Evolutionary conservation across 2,113 vertebrate genomes (phyloP).

Genomic region (Aix galericulata): DNA sequence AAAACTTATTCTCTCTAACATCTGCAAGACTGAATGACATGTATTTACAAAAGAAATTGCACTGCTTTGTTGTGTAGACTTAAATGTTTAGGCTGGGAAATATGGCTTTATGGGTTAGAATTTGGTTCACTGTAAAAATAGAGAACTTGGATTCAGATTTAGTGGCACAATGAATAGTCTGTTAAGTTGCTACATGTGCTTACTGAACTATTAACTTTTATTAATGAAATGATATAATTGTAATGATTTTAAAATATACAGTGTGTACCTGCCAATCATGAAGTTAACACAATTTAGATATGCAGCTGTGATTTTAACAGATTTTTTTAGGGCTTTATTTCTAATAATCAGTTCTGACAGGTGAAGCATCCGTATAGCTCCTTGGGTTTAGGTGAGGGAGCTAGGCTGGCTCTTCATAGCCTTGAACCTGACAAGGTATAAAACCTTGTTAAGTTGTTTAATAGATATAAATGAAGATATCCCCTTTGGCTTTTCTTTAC

Average conservation of each 20-base stretch:
- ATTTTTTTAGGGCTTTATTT: not conserved
- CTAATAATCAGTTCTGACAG: not conserved
- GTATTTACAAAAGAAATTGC: not conserved
- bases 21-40: not conserved
- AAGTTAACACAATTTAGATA: not conserved
- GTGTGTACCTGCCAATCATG: not conserved
- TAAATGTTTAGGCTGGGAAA: not conserved
- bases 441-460: not conserved
- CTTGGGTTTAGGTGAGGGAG: accelerated
- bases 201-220: not conserved
- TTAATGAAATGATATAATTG: not conserved
- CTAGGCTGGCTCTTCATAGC: not conserved
- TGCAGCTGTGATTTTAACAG: not conserved
- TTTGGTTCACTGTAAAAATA: not conserved
- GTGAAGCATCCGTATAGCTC: not conserved
- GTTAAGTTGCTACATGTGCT: not conserved
- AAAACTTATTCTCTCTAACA: not conserved
- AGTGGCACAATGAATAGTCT: not conserved
- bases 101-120: not conserved
- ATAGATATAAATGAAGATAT: not conserved
- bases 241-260: not conserved
- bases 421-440: not conserved
- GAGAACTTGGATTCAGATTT: not conserved
- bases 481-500: not conserved
- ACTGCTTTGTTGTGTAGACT: not conserved